Evolutionary conservation across 2,888 invertebrate species (phyloP), one percentile per base, ranked within the genome.

Genomic region (Prenolepis imparis): DNA sequence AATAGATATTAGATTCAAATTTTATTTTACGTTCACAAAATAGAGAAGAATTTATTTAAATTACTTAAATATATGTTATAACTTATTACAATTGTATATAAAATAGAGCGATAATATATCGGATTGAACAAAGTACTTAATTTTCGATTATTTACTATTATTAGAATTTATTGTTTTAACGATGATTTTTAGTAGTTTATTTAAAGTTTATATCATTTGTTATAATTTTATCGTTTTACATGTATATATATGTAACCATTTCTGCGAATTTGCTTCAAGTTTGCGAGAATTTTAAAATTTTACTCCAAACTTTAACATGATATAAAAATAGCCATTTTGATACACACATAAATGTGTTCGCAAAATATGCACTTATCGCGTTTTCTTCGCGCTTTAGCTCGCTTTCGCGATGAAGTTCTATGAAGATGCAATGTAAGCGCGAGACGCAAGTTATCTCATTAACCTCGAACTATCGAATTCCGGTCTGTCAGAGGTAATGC

Each of bases 381-480:
- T 44, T 68, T 32, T 32, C 41, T 41, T 78, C 28, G 15, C 12
- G n/a, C 18, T 21, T 59, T 5, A 28, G n/a, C n/a, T n/a, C n/a
- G n/a, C n/a, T n/a, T n/a, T 12, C 32, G 57, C 18, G 36, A 68
- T 15, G 3, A 3, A 32, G 41, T 28, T 78, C 3, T n/a, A 44
- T 36, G 39, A 32, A 48, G 73, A 59, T 21, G 78, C 78, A 24
- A 32, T 4, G 73, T 73, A 59, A 44, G 70, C 55, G 39, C 44
- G 15, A 75, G 39, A 15, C 57, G 70, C 44, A 44, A 80, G 78
- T 80, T 80, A 80, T 72, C 74, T 80, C 73, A 80, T 73, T 80
- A 78, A 59, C 78, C 73, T 18, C 57, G 32, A 70, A 57, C 73
- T 72, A 80, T 72, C 73, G 74, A 80, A 80, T 59, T 80, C 78